Evolutionary conservation across 2,888 invertebrate genomes (phyloP), one percentile per base, ranked within the genome.

Genomic region (Exephanes ischioxanthus): DNA sequence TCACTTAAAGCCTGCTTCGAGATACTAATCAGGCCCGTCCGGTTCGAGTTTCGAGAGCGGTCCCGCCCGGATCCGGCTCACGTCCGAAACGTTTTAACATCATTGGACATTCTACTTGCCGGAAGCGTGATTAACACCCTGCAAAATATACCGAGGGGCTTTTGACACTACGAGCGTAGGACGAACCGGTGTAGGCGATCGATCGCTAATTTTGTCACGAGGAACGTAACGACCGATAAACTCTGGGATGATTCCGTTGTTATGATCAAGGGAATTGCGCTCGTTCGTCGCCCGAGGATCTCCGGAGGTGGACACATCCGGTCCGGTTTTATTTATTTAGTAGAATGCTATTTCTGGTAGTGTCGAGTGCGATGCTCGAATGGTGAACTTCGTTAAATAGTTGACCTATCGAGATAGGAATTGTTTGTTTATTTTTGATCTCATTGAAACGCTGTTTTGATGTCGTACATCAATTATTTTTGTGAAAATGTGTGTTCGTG

Each of bases 1-100:
- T 85, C 85, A 85, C 85, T 78, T 76, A 80, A 80, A 84, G 41
- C 55, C 75, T 53, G 70, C 83, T 81, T 73, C 78, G 63, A 63
- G 68, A 78, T 78, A 70, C 85, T 70, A 75, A 85, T 78, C 85
- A 73, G 68, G 30, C 77, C 73, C 55, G 66, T 53, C 79, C 26
- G 63, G 63, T 75, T n/a, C 22, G 77, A 77, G 66, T 67, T 77
- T 67, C 33, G 67, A 53, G 19, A 41, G 37, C 41, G 37, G 55
- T 77, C 63, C 67, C 37, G n/a, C 41, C 16, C 19, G 19, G 9
- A 11, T 19, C 26, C 11, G n/a, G 41, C 14, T 22, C 41, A 41
- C 26, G 51, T 53, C 67, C 37, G 16, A 67, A 53, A 26, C 26
- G 37, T 26, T 67, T 77, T 53, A 51, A 53, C 53, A 55, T 67